Evolutionary conservation across 2,888 invertebrate species (phyloP).

Genomic region (Poecilus cupreus): DNA sequence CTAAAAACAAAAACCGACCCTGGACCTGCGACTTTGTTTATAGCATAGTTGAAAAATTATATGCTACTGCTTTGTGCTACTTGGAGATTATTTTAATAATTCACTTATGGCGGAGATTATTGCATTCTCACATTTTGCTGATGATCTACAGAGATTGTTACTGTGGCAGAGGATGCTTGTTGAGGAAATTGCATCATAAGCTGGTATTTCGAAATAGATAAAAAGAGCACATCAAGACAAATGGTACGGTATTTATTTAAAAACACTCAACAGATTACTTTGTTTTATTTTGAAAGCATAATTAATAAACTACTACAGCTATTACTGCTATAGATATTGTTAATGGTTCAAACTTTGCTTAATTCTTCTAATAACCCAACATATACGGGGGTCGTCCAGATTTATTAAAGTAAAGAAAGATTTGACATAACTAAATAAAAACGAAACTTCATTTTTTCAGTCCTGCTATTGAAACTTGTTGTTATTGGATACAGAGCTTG

Average conservation of each 20-base stretch:
- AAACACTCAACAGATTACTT: too few species aligned
- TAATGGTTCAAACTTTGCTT: too few species aligned
- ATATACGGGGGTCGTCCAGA: too few species aligned
- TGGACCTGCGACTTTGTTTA: conserved; percentile 10
- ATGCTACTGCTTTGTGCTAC: conserved; percentile 33
- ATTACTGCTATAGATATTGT: too few species aligned
- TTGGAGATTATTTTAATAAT: conserved; percentile 38
- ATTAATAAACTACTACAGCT: too few species aligned
- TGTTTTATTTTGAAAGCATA: too few species aligned
- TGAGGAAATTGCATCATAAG: conserved; percentile 31
- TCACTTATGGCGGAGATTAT: conserved; percentile 17
- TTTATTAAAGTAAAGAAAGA: too few species aligned
- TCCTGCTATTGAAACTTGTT: too few species aligned
- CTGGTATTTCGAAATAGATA: neutral
- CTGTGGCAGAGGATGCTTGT: conserved; percentile 1
- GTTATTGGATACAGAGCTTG: too few species aligned
- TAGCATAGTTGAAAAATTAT: conserved; percentile 40
- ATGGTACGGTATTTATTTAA: neutral
- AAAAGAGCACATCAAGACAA: neutral
- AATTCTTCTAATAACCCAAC: too few species aligned
- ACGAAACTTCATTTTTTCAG: too few species aligned
- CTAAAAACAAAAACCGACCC: conserved; percentile 23
- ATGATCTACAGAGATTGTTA: conserved; percentile 20
- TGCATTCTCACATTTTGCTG: conserved; percentile 36
- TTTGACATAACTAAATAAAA: too few species aligned